Evolutionary conservation across 2,888 invertebrate genomes (phyloP), one percentile per base, ranked within the genome.

Genomic region (Pantelozetes paolii): DNA sequence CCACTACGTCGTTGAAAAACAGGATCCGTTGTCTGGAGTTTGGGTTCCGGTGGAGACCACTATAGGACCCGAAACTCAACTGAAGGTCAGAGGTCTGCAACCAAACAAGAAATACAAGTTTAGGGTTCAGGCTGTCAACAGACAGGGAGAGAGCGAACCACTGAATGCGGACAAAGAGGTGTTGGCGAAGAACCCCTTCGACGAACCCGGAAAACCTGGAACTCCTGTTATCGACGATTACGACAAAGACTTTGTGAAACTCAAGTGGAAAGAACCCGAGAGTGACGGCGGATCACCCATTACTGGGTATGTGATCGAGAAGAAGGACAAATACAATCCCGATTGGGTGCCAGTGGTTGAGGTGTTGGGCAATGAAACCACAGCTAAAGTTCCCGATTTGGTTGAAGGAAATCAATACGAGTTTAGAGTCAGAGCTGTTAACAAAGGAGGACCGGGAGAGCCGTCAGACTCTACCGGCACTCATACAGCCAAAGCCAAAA

Each of bases 1-100:
- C 81, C 93, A 94, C 82, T 99, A 96, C 84, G 90, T 96, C 82
- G 89, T 99, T 67, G 98, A 99, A 82, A 94, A 84, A 89, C 91
- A 78, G 90, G 72, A 71, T 26, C 71, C 76, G 18, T 13, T 42
- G 71, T 77, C 73, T 70, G 77, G 76, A 26, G 94, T 95, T 83
- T 97, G 96, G 96, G 87, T 91, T 18, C 92, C 90, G 81, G 92
- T 91, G 76, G 94, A 92, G 81, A 90, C 90, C 82, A 94, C 92
- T 82, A 93, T 93, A n/a, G 92, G 92, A n/a, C 92, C 93, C 1
- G 94, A 93, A 81, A 90, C 91, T 0, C 90, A 89, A 78, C 94
- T 92, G 84, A 93, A 92, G 0, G 93, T 84, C 11, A 84, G 84
- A 76, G 82, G 83, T 40, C 81, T 86, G 15, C 82, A 83, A 76